Conservation (phyloP, 1,140 invertebrate species). For the Scaptodrosophila lebanonensis region DNA sequence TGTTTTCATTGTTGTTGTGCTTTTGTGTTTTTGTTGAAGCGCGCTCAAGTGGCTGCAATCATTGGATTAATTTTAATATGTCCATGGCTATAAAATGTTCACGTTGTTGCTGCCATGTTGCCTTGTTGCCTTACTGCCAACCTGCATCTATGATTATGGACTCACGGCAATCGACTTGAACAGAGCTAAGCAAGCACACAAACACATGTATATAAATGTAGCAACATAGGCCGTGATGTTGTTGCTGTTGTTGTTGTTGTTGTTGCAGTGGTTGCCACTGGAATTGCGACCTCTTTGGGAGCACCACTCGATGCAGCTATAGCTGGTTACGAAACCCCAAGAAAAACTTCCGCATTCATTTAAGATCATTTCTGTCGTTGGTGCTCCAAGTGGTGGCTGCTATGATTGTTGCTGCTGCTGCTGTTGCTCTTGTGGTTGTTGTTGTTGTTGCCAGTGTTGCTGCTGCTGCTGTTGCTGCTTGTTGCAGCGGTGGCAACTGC, state of each 20-base stretch:
- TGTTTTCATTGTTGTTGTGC: too few relatives aligned
- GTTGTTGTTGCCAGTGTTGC: conserved; percentile 58
- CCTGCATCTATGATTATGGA: conserved; percentile 71
- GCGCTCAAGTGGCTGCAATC: conserved; percentile 60
- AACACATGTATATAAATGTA: conserved; percentile 60
- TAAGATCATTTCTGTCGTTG: conserved; percentile 76
- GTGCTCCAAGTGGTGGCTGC: conserved; percentile 63
- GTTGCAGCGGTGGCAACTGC: conserved; percentile 36
- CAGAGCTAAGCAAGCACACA: conserved; percentile 14
- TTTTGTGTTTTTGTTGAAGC: conserved; percentile 14
- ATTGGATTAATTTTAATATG: conserved; percentile 76
- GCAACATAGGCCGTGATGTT: conserved; percentile 51
- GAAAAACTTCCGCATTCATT: conserved; percentile 77
- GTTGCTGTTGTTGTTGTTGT: conserved; percentile 40
- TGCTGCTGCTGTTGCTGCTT: conserved; percentile 39
- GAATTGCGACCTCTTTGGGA: conserved; percentile 74
- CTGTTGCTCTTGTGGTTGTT: conserved; percentile 18
- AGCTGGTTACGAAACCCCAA: conserved; percentile 76
- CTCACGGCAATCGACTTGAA: conserved; percentile 61
- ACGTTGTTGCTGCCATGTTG: conserved; percentile 57
- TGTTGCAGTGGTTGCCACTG: conserved; percentile 55
- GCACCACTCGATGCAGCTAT: conserved; percentile 40
- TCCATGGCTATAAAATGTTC: conserved; percentile 57
- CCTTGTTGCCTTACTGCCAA: conserved; percentile 45
- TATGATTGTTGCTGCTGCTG: conserved; percentile 22